Base-by-base conservation (phyloP, 2,113 vertebrate species). In the Mesembrinibis cayennensis region DNA sequence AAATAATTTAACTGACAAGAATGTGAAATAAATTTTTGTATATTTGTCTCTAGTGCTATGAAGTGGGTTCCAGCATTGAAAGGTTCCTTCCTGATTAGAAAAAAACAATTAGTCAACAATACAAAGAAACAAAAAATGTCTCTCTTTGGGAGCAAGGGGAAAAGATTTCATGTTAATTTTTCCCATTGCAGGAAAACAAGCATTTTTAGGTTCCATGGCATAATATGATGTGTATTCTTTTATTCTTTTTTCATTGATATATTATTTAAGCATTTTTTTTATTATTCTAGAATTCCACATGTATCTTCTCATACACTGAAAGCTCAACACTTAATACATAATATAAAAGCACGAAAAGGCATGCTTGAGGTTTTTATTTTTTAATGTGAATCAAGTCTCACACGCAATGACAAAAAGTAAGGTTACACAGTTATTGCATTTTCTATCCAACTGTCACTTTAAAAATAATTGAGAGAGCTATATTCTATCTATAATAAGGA, bases 1-100 rank as follows among this genome's bases (percentile, higher is more conserved):
- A 94, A 95, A 95, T 95, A 93, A 95, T 95, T 96, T 84, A 96
- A 85, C 53, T 87, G 58, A 84, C 38, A 96, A 94, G 76, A 89
- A 87, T 85, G 53, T 49, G 76, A 87, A 87, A 90, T 55, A 95
- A 78, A 92, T 73, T 95, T 94, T 89, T 20, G 34, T 83, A 18
- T 79, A 63, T 90, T 93, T 91, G 36, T 80, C 79, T 96, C 56
- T 11, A 70, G 45, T 82, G 50, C 38, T 94, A 53, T 17, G 71
- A 91, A 88, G 58, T 53, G n/a, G 34, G 61, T 72, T 92, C 81
- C 94, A 91, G 58, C n/a, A 79, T 11, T 94, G 55, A 93, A 96
- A 93, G 18, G 29, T 91, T 95, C 88, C 71, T 78, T 73, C 34
- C 67, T 76, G 72, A 90, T 93, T 76, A 92, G 70, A 62, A 80